Evolutionary conservation across 2,797 vertebrate genomes (phyloP), one percentile per base, ranked within the genome.

Genomic region (Falco biarmicus): DNA sequence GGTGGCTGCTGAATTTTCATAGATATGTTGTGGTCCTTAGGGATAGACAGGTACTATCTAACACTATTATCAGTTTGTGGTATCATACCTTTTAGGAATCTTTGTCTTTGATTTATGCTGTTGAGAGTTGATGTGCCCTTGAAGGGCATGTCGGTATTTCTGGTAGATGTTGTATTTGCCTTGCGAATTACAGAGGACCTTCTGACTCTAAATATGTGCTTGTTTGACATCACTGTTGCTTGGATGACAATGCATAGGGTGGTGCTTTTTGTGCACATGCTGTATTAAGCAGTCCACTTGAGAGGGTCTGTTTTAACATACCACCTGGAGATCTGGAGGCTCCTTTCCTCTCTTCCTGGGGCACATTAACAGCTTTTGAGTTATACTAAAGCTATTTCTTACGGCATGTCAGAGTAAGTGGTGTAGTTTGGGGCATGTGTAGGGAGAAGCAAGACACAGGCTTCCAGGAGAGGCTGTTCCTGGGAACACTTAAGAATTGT

Each of bases 41-140:
- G 11, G 57, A 25, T n/a, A 57, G 68, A 19, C 5, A n/a, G 19
- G 9, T 60, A 17, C 43, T 45, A 3, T 28, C 24, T 53, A 68
- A 37, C 4, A 2, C 15, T 34, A 14, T 69, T 73, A 21, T 3
- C 63, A 25, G 0, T 28, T 68, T 2, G 0, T 22, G 29, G 6
- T 59, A 26, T 39, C 63, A 80, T 64, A n/a, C 16, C 18, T 87
- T 63, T 56, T 26, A 25, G 48, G 56, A 68, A 13, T 51, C 3
- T 60, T 76, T 39, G 5, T 39, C 59, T 80, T 80, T 1, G 2
- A 4, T 87, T 65, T 28, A 19, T 26, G 29, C 5, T 78, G 15
- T 81, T 81, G 13, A 73, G 48, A 75, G 26, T 26, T 65, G 56
- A 18, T 69, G 24, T 22, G 41, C 37, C 13, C 41, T 53, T 74